Percentiles rank a stretch among this genome's conserved stretches.
Evolutionary conservation across 2,888 invertebrate genomes (phyloP).

Genomic region (Neoitamus cyanurus): DNA sequence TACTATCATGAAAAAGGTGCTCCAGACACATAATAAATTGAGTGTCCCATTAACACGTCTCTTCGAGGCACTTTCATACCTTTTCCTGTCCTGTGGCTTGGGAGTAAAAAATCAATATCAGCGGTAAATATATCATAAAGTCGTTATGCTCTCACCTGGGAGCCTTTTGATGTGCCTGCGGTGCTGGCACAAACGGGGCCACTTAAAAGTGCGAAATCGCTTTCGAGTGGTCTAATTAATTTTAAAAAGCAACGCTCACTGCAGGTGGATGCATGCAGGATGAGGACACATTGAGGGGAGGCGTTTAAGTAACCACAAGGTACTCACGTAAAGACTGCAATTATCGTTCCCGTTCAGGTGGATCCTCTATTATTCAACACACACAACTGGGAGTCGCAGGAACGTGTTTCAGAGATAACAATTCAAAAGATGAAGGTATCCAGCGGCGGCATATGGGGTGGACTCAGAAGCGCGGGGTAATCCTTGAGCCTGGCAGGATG

Average conservation of each 20-base stretch:
- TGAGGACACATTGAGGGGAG: background rate
- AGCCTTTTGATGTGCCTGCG: background rate
- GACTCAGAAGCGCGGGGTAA: conserved; percentile 27
- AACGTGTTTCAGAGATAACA: background rate
- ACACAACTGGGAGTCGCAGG: background rate
- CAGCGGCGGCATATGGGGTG: background rate
- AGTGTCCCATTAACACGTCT: conserved; percentile 53
- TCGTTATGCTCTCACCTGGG: conserved; percentile 25
- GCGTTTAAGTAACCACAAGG: background rate
- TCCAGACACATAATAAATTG: conserved; percentile 52
- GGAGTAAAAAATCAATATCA: conserved; percentile 34
- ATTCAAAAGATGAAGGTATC: background rate
- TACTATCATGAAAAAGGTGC: conserved; percentile 49
- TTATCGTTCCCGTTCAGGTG: background rate
- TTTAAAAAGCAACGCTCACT: background rate
- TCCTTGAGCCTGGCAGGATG: conserved; percentile 34
- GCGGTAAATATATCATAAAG: conserved; percentile 26
- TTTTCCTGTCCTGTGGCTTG: conserved; percentile 33
- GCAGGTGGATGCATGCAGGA: background rate
- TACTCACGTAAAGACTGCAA: background rate
- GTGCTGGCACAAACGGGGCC: background rate
- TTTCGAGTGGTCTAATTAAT: background rate
- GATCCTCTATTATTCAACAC: background rate
- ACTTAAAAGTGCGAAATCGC: background rate
- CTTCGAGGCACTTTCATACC: conserved; percentile 50